Conservation (phyloP, 2,888 invertebrate genomes). For the Pharmacophagus antenor region DNA sequence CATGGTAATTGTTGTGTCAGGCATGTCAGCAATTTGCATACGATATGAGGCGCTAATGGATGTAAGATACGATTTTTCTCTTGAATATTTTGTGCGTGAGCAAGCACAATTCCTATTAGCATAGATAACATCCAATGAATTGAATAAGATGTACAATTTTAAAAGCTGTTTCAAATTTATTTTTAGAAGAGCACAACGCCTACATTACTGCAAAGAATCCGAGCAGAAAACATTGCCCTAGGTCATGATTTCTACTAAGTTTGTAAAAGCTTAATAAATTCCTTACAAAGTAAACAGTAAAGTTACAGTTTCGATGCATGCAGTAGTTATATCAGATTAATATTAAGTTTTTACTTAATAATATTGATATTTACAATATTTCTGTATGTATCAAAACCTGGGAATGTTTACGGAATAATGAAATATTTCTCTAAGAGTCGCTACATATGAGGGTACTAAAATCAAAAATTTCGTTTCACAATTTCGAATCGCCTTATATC, state of each 20-base stretch:
- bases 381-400: neutral
- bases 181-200: slow-evolving; percentile 17
- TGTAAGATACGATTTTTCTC: slow-evolving; percentile 63
- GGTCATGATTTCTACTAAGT: neutral
- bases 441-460: slow-evolving; percentile 1
- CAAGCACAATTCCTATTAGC: slow-evolving; percentile 61
- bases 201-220: neutral
- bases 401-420: neutral
- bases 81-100: slow-evolving; percentile 57
- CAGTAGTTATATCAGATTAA: neutral
- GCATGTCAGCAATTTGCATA: slow-evolving; percentile 70
- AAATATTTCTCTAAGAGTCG: neutral
- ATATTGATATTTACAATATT: neutral
- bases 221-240: neutral
- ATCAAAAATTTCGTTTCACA: neutral
- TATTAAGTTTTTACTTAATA: neutral
- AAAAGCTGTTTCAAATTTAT: slow-evolving; percentile 27
- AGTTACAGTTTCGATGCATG: no score
- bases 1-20: slow-evolving; percentile 58
- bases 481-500: slow-evolving; percentile 12
- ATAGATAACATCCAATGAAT: slow-evolving; percentile 61
- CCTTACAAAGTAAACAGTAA: no score
- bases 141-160: slow-evolving; percentile 38
- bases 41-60: slow-evolving; percentile 72
- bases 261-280: neutral